Evolutionary conservation across 1,140 invertebrate species (phyloP).

Genomic region (Drosophila pandora): DNA sequence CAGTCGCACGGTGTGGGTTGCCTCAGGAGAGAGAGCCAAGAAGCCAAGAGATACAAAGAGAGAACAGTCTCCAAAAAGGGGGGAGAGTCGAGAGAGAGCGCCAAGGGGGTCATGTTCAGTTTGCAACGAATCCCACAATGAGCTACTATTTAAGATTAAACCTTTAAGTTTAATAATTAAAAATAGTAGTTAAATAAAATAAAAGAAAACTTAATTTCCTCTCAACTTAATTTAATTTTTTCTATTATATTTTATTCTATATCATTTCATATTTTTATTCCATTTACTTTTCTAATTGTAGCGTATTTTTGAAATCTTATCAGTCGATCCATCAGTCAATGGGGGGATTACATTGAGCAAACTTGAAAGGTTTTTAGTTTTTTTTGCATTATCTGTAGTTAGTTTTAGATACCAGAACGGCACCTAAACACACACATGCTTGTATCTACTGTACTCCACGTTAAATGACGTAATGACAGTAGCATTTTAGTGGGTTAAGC

Average conservation of each 20-base stretch:
- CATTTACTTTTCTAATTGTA: not conserved
- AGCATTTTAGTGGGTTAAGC: conserved; percentile 8
- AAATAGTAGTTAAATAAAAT: not conserved
- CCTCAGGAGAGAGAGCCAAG: conserved; percentile 14
- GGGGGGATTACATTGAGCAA: conserved; percentile 29
- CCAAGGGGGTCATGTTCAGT: conserved; percentile 1
- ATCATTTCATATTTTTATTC: not conserved
- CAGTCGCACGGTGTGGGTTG: conserved; percentile 71
- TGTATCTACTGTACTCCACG: conserved; percentile 6
- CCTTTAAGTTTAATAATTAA: not conserved
- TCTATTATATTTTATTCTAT: no score
- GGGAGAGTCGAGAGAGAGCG: not conserved
- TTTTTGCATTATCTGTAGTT: conserved; percentile 30
- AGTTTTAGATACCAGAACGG: conserved; percentile 3
- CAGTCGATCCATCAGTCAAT: conserved; percentile 30
- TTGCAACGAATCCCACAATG: conserved; percentile 1
- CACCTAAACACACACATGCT: conserved; percentile 10
- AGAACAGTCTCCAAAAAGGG: not conserved
- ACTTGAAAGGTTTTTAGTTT: conserved; percentile 16
- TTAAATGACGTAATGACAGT: conserved; percentile 36
- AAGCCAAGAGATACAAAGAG: not conserved
- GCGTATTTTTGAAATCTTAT: conserved; percentile 22
- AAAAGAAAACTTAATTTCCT: not conserved
- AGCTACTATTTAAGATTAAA: not conserved
- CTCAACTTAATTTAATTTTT: not conserved